Percentiles rank a stretch among this genome's conserved stretches.
phyloP scores from a whole-genome alignment of 2,888 invertebrate genomes.

The Boloria euphrosyne region DNA sequence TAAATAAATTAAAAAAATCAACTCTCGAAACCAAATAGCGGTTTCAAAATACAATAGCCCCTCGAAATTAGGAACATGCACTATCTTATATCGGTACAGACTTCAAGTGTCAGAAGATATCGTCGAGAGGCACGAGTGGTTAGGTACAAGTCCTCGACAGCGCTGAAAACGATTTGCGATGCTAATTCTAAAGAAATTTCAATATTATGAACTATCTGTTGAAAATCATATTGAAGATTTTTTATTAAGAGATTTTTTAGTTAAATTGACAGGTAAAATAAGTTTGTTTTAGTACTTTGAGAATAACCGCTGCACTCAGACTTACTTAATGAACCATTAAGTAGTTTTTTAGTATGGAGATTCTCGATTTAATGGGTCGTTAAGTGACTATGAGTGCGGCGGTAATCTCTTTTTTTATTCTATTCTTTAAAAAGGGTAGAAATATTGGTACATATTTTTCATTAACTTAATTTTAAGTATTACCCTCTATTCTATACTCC shows the following conservation, averaged over 20 bases:
- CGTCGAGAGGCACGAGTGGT: constrained; percentile 30
- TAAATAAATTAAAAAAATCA: neutral
- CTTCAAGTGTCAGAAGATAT: constrained; percentile 40
- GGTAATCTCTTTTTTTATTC: too few species aligned
- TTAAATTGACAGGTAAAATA: too few species aligned
- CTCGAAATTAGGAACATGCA: constrained; percentile 57
- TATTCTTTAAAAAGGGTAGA: too few species aligned
- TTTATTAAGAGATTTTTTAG: neutral
- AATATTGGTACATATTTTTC: too few species aligned
- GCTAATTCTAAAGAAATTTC: constrained; percentile 18
- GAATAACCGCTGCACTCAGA: too few species aligned
- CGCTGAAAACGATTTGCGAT: constrained; percentile 14
- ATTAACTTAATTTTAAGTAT: too few species aligned
- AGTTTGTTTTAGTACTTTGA: too few species aligned
- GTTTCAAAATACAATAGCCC: constrained; percentile 29
- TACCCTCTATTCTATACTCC: too few species aligned
- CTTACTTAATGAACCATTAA: too few species aligned
- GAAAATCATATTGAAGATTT: neutral
- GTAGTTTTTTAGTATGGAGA: too few species aligned
- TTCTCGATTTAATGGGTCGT: too few species aligned
- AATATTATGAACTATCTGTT: constrained; percentile 11
- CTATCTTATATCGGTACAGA: constrained; percentile 53
- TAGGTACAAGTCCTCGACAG: constrained; percentile 18
- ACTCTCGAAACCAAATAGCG: constrained; percentile 15
- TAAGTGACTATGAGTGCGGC: too few species aligned